Percentiles rank a stretch among this genome's conserved stretches.
Conservation (phyloP, 2,888 invertebrate species). For the Agrochola lota region DNA sequence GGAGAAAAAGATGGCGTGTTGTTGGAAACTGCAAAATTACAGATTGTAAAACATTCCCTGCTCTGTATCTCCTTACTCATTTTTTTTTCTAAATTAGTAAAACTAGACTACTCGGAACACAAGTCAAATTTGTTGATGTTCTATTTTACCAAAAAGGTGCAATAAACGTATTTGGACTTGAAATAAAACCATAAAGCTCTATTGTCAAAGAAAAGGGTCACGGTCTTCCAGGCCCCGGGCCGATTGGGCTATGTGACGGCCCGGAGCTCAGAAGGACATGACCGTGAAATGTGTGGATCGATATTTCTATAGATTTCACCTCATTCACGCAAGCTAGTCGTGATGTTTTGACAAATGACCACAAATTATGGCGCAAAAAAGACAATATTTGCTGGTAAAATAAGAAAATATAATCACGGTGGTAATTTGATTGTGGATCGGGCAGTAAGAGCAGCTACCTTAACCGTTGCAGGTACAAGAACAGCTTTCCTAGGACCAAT, state of each 20-base stretch:
- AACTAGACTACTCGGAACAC: background rate
- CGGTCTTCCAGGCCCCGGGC: background rate
- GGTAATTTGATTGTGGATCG: background rate
- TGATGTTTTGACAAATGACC: background rate
- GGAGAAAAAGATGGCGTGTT: constrained; percentile 21
- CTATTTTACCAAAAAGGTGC: background rate
- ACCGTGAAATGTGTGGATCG: background rate
- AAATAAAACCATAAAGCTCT: constrained; percentile 18
- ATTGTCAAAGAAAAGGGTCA: background rate
- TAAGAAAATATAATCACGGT: background rate
- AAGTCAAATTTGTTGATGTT: background rate
- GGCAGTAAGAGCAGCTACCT: background rate
- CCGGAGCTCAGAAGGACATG: background rate
- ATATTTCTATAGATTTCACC: constrained; percentile 8
- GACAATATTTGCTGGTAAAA: background rate
- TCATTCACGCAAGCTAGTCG: background rate
- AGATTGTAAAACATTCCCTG: constrained; percentile 36
- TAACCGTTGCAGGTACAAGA: background rate
- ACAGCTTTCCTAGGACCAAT: background rate
- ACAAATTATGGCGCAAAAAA: background rate
- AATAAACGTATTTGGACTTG: background rate
- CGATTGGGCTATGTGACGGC: background rate
- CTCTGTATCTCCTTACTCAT: background rate
- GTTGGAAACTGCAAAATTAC: constrained; percentile 52
- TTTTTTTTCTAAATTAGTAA: background rate